Percentiles rank a stretch among this genome's conserved stretches.
phyloP scores from a whole-genome alignment of 2,888 invertebrate species.

The Loripinus fragilis region DNA sequence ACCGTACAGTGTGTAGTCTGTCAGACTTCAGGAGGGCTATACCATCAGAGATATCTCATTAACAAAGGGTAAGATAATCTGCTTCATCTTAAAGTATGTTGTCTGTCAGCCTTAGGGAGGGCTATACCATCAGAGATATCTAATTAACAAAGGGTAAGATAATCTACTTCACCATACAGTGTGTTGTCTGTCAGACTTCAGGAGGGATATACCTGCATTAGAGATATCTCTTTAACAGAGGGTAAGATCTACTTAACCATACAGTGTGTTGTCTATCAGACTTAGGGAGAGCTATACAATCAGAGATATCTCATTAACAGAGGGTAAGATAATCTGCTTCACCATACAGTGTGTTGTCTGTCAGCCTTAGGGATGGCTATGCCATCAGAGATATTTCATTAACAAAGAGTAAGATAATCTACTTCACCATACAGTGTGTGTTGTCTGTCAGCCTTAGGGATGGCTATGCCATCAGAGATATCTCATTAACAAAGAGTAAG shows the following conservation, averaged over 20 bases:
- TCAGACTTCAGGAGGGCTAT: no score
- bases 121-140: no score
- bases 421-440: slow-evolving; percentile 86
- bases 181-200: slow-evolving; percentile 89
- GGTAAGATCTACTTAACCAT: slow-evolving; percentile 84
- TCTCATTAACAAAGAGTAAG: slow-evolving; percentile 62
- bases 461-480: slow-evolving; percentile 88
- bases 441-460: slow-evolving; percentile 90
- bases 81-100: no score
- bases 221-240: slow-evolving; percentile 76
- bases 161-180: slow-evolving; percentile 86
- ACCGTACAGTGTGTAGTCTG: slow-evolving; percentile 88
- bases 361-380: slow-evolving; percentile 91
- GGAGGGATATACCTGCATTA: slow-evolving; percentile 90
- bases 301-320: slow-evolving; percentile 81
- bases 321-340: slow-evolving; percentile 78
- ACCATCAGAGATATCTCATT: no score
- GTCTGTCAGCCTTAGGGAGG: no score
- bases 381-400: slow-evolving; percentile 85
- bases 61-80: no score
- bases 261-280: slow-evolving; percentile 89
- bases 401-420: slow-evolving; percentile 63
- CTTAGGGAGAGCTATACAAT: slow-evolving; percentile 91
- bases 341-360: slow-evolving; percentile 88
- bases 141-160: no score